Base-by-base conservation (phyloP, 2,113 vertebrate genomes). In the Ceyx margarethae region DNA sequence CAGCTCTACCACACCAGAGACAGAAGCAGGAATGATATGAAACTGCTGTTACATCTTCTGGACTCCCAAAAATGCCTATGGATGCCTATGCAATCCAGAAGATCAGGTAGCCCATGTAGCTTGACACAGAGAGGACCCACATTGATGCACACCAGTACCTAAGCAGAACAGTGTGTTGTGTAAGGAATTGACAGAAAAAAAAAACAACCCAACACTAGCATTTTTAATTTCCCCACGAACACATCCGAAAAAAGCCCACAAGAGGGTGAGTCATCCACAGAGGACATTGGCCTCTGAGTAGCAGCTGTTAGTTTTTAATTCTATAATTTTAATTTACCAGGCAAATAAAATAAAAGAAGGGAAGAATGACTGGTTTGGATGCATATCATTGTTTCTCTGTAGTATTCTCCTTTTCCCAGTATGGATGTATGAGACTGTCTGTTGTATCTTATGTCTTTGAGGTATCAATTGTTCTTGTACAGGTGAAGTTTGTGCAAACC, bases 211-310 rank as follows among this genome's bases (percentile, higher is more conserved):
- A 29, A 17, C 61, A 81, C 15, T 64, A 42, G 19, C 13, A 5
- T 73, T 83, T 94, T 94, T 90, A 85, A 54, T 93, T 95, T 96
- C 90, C 86, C 89, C 77, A 79, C 81, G 69, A 96, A 62, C 62
- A 51, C 37, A 73, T 88, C 46, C 48, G 4, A 3, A 17, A 82
- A 87, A 58, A 0, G 1, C 26, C 61, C 71, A 65, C 69, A 84
- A 79, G 81, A 48, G 45, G 6, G 19, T 95, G 94, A 95, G 73
- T 95, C 83, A 90, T 68, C 40, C 48, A 11, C 31, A 46, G 83
- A 94, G 6, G 20, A 72, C 81, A n/a, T 50, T 68, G 73, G 69
- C 62, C 21, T 81, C 64, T 82, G 65, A 89, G 37, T 20, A 62
- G 81, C 66, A 95, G 86, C 83, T 90, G 86, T 50, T 89, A 45